Percentiles rank a stretch among this genome's conserved stretches.
Conservation (phyloP, 1,140 invertebrate genomes). For the Megathymus violae region DNA sequence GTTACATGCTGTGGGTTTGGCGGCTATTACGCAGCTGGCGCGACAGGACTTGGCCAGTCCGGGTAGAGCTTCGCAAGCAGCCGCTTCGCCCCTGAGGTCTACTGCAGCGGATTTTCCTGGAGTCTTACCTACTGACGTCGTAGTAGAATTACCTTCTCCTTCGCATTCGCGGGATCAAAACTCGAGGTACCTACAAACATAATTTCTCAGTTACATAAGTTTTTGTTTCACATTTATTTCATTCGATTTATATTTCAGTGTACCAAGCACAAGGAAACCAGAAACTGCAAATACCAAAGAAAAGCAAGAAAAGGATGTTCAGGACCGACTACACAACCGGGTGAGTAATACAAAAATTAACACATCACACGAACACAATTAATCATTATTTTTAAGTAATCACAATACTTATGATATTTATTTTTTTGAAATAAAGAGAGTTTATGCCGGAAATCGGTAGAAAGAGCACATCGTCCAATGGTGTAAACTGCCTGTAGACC, state of each 20-base stretch:
- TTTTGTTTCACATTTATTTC: background rate
- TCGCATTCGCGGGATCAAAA: slow-evolving; percentile 55
- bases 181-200: slow-evolving; percentile 46
- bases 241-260: slow-evolving; percentile 56
- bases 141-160: slow-evolving; percentile 76
- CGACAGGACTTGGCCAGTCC: slow-evolving; percentile 52
- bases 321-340: slow-evolving; percentile 71
- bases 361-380: no score
- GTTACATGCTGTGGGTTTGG: slow-evolving; percentile 85
- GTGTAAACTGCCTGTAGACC: no score
- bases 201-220: no score
- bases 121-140: slow-evolving; percentile 79
- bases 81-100: slow-evolving; percentile 47
- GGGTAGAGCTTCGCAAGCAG: slow-evolving; percentile 42
- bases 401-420: no score
- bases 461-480: no score
- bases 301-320: slow-evolving; percentile 66
- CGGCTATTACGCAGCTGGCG: slow-evolving; percentile 86
- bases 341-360: slow-evolving; percentile 44
- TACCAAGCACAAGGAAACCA: slow-evolving; percentile 60
- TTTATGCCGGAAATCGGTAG: no score
- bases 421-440: no score
- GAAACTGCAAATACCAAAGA: slow-evolving; percentile 63
- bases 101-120: slow-evolving; percentile 71
- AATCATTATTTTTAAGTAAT: no score